A percentile compares a stretch with the other conserved stretches of the same genome.
Evolutionary conservation across 2,113 vertebrate species (phyloP).

Genomic region (Lophura nycthemera): DNA sequence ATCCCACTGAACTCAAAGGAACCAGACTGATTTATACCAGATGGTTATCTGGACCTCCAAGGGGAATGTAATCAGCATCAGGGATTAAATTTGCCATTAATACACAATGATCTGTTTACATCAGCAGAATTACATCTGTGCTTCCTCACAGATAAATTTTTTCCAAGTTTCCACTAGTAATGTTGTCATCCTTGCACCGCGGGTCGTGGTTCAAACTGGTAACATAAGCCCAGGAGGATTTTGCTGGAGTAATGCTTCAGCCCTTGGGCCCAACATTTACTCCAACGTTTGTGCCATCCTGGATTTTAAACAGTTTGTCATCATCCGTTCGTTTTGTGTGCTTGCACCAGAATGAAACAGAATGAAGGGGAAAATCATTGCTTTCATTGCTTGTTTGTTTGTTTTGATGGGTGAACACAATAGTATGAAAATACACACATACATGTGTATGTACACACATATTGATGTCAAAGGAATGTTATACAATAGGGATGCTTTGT

Average conservation of each 20-base stretch:
- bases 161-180: not conserved
- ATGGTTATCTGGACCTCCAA: slow-evolving; percentile 18
- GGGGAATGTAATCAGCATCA: not conserved
- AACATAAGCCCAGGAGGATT: not conserved
- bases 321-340: not conserved
- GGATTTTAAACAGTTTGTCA: not conserved
- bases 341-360: not conserved
- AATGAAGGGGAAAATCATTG: not conserved
- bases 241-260: not conserved
- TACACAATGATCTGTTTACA: not conserved
- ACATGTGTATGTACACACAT: not conserved
- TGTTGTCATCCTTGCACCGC: not conserved
- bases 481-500: not conserved
- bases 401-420: not conserved
- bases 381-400: not conserved
- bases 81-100: not conserved
- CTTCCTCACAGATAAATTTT: not conserved
- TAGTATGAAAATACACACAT: not conserved
- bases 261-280: not conserved
- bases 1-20: not conserved
- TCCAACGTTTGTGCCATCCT: not conserved
- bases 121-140: not conserved
- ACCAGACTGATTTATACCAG: slow-evolving; percentile 16
- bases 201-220: not conserved
- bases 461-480: not conserved